Evolutionary conservation across 2,888 invertebrate species (phyloP).

Genomic region (Phengaris alcon): DNA sequence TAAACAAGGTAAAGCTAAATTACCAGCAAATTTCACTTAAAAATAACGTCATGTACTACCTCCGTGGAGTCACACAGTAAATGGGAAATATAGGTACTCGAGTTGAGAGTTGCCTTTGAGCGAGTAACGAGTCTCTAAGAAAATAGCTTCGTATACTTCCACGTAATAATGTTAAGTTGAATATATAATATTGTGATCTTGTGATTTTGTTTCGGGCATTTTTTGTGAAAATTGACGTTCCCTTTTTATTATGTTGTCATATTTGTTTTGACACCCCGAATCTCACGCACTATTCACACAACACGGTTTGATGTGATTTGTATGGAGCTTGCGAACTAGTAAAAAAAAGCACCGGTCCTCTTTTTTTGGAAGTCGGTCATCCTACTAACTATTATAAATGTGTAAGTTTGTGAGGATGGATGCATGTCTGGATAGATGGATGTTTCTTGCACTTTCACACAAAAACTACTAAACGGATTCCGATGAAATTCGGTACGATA

Average conservation of each 20-base stretch:
- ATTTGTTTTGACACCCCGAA: constrained; percentile 3
- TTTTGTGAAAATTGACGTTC: neutral
- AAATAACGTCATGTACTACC: neutral
- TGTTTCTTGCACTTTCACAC: no score
- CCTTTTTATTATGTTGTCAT: constrained; percentile 13
- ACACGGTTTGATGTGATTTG: neutral
- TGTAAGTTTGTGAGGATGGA: no score
- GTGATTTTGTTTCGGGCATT: constrained; percentile 20
- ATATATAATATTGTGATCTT: constrained; percentile 8
- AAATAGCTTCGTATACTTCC: constrained; percentile 8
- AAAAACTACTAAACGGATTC: no score
- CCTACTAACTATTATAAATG: no score
- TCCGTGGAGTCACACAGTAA: constrained; percentile 20
- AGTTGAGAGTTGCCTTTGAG: constrained; percentile 21
- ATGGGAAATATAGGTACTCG: constrained; percentile 22
- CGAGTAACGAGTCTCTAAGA: constrained; percentile 17
- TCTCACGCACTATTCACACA: neutral
- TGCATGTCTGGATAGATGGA: no score
- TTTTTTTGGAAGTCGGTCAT: no score
- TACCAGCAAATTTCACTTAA: constrained; percentile 19
- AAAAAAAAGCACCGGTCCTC: no score
- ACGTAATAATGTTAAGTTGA: constrained; percentile 24
- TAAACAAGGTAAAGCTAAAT: constrained; percentile 17
- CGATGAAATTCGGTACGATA: no score
- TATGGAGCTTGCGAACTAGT: neutral